phyloP scores from a whole-genome alignment of 2,797 vertebrate species.

The Bovichtus diacanthus region DNA sequence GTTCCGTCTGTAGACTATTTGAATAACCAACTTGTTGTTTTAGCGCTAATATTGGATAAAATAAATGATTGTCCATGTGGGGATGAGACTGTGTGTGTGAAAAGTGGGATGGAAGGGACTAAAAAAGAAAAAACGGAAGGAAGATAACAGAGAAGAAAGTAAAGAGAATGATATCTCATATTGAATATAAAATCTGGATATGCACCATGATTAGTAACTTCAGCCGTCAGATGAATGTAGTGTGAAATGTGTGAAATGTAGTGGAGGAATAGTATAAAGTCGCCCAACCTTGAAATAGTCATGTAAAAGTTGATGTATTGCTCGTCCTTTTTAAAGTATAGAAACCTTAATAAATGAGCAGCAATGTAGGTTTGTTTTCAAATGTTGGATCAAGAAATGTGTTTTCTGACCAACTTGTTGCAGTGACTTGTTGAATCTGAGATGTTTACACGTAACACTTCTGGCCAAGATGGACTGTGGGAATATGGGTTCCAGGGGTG shows the following conservation, averaged over 20 bases:
- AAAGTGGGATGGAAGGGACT: too few species aligned
- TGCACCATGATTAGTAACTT: background rate
- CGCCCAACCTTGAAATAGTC: too few species aligned
- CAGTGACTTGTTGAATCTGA: background rate
- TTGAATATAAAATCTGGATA: background rate
- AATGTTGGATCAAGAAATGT: too few species aligned
- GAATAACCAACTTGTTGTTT: background rate
- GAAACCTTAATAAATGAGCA: too few species aligned
- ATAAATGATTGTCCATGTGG: too few species aligned
- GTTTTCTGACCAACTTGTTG: background rate
- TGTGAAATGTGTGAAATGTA: background rate
- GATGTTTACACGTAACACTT: background rate
- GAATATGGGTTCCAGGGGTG: background rate
- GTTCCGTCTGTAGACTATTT: background rate
- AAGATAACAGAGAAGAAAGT: too few species aligned
- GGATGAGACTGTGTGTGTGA: too few species aligned
- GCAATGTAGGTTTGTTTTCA: too few species aligned
- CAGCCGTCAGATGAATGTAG: background rate
- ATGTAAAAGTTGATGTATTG: too few species aligned
- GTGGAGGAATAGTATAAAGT: background rate
- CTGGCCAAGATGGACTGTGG: background rate
- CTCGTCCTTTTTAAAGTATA: too few species aligned
- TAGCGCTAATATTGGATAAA: background rate
- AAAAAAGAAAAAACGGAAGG: background rate
- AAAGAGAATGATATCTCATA: background rate